Evolutionary conservation across 2,888 invertebrate species (phyloP), one percentile per base, ranked within the genome.

Genomic region (Drosophila nr. medialis): DNA sequence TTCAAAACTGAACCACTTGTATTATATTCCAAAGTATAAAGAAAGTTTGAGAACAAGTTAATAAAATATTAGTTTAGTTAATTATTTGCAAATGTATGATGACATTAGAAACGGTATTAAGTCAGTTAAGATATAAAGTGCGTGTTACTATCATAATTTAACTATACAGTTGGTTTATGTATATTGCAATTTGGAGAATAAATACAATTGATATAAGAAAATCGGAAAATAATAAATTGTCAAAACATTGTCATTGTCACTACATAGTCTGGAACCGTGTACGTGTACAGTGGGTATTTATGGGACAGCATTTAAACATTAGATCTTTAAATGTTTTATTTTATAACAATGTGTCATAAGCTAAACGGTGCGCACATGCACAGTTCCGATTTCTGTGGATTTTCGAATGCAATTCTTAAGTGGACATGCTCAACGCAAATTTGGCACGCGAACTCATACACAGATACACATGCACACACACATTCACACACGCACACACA

Each of bases 381-480:
- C 36, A 63, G 66, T 66, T 73, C 60, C 64, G 74, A 64, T 81
- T 73, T 49, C 64, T 73, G 79, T 78, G 79, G 82, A 79, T 66
- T 62, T 62, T 75, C 58, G 71, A 79, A 69, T 81, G 78, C 68
- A 65, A 65, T 79, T 79, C 80, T 81, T 77, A 84, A 81, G 81
- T 81, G 81, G 81, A 81, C 84, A 81, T 65, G 66, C 73, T 72
- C 64, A 81, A 73, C 70, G 64, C 53, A 64, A 71, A 59, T 68
- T 53, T 48, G 80, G 60, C 81, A 82, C 86, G 82, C 88, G 83
- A 82, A 55, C 55, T 49, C 5, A 38, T n/a, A 53, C 55, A 36
- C 42, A 66, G 11, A 40, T 24, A 27, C 21, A 48, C 8, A 34
- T 40, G 42, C n/a, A 54, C 24, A 50, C 32, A 29, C 38, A 54